Conservation (phyloP, 2,797 vertebrate species). For the Tokudaia muenninki region DNA sequence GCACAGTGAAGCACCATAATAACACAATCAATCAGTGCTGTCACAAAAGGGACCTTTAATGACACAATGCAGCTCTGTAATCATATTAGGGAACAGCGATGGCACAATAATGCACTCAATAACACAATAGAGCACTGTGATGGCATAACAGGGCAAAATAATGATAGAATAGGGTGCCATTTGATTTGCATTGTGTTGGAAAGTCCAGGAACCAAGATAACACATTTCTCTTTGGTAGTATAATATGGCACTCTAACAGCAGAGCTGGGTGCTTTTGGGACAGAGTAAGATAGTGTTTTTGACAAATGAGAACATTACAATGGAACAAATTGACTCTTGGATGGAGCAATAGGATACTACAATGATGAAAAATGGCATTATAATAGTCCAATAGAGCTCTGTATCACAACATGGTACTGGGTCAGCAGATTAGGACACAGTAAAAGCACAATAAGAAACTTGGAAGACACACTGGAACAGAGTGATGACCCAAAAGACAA, state of each 20-base stretch:
- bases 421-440: neutral
- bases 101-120: neutral
- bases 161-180: too few relatives aligned
- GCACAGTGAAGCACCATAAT: neutral
- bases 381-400: neutral
- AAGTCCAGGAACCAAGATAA: neutral
- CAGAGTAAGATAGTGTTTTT: too few relatives aligned
- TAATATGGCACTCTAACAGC: too few relatives aligned
- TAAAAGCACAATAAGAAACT: neutral
- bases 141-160: neutral
- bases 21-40: neutral
- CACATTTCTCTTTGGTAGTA: too few relatives aligned
- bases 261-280: neutral
- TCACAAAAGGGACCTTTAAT: neutral
- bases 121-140: too few relatives aligned
- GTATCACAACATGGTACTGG: neutral
- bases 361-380: neutral
- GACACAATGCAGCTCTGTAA: neutral
- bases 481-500: neutral
- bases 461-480: neutral
- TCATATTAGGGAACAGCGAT: neutral
- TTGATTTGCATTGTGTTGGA: too few relatives aligned
- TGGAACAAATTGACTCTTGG: too few relatives aligned
- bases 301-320: too few relatives aligned
- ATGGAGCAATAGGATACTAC: too few relatives aligned